phyloP scores from a whole-genome alignment of 2,888 invertebrate genomes.

The Buathra laborator region DNA sequence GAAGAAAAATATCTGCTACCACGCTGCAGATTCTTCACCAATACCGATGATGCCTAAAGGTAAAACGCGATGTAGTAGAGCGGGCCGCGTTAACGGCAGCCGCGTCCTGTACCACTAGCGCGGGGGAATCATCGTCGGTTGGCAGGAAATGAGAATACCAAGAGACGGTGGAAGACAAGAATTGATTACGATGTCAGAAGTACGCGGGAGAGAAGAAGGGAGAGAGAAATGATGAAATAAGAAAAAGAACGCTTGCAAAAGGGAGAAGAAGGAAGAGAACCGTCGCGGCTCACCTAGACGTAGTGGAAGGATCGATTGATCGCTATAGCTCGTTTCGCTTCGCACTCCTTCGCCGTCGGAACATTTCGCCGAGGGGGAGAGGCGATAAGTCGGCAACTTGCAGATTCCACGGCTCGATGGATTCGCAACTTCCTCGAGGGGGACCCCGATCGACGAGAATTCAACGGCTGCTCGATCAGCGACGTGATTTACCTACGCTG shows the following conservation, averaged over 20 bases:
- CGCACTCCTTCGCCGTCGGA: conserved; percentile 5
- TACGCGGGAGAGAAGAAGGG: conserved; percentile 1
- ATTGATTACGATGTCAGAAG: conserved; percentile 31
- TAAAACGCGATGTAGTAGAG: too few relatives aligned
- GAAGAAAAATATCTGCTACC: neutral
- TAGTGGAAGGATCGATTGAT: conserved; percentile 52
- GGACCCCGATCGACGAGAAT: conserved; percentile 16
- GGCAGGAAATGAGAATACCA: conserved; percentile 42
- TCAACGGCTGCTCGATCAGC: conserved; percentile 10
- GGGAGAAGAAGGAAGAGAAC: neutral
- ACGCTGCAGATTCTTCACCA: neutral
- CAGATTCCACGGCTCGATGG: conserved; percentile 49
- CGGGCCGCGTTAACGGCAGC: conserved; percentile 4
- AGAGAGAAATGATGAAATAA: conserved; percentile 32
- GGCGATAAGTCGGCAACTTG: conserved; percentile 21
- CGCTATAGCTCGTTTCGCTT: conserved; percentile 9
- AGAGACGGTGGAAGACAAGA: conserved; percentile 26
- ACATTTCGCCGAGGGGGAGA: conserved; percentile 15
- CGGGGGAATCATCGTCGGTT: conserved; percentile 6
- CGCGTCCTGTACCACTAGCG: neutral
- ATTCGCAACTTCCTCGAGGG: conserved; percentile 40
- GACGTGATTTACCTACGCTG: neutral
- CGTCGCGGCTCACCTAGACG: conserved; percentile 22
- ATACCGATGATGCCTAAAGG: neutral
- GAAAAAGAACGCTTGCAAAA: conserved; percentile 15